Conservation (phyloP, 2,113 vertebrate species). For the Lucifuga dentata region DNA sequence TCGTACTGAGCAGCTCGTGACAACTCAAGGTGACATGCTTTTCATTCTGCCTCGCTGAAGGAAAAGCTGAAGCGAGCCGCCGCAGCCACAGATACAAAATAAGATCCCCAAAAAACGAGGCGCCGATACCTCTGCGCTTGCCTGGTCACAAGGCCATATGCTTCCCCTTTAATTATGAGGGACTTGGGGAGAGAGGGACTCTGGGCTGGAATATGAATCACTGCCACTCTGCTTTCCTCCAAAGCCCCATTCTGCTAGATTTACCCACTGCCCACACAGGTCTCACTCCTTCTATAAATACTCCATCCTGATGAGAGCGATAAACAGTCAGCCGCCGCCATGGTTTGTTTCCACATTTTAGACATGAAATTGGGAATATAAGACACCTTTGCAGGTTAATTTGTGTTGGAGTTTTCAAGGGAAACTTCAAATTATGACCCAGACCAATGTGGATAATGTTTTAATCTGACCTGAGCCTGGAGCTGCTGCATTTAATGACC, state of each 20-base stretch:
- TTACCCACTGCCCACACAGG: slow-evolving; percentile 45
- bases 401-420: too few species aligned
- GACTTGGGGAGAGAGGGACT: slow-evolving; percentile 81
- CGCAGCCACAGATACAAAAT: slow-evolving; percentile 51
- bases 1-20: slow-evolving; percentile 22
- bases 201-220: slow-evolving; percentile 80
- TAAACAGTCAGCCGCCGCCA: slow-evolving; percentile 26
- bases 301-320: slow-evolving; percentile 26
- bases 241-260: slow-evolving; percentile 54
- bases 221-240: slow-evolving; percentile 70
- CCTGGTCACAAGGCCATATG: slow-evolving; percentile 81
- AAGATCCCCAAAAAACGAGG: slow-evolving; percentile 59
- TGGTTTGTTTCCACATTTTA: too few species aligned
- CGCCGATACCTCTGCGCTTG: slow-evolving; percentile 72
- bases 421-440: too few species aligned
- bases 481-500: too few species aligned
- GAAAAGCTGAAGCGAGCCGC: slow-evolving; percentile 42
- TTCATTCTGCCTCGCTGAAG: slow-evolving; percentile 54
- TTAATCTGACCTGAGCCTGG: too few species aligned
- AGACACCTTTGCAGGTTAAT: too few species aligned
- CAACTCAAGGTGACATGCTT: slow-evolving; percentile 80
- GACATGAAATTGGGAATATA: too few species aligned
- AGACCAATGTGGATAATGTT: too few species aligned
- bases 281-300: slow-evolving; percentile 50
- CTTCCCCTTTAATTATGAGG: slow-evolving; percentile 84